Evolutionary conservation across 2,888 invertebrate genomes (phyloP), one percentile per base, ranked within the genome.

Genomic region (Kuschelorhynchus macadamiae): DNA sequence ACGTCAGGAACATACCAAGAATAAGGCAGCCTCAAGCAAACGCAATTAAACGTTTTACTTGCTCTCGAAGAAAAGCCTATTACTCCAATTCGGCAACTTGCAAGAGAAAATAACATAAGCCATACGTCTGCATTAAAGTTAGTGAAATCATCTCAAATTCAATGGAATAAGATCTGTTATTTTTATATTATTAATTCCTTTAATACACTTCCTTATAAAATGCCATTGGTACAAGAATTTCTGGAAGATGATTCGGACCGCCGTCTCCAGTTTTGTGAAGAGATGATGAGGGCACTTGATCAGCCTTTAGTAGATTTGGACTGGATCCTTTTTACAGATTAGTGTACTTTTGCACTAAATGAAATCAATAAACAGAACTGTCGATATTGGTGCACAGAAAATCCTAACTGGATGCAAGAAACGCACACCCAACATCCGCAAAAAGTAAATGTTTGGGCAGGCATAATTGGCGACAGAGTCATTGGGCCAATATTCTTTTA

Each of bases 341-440:
- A 18, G 20, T 20, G 18, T 36, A 46, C 46, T 46, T 46, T 46
- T 46, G 46, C 18, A 46, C 11, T 46, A 18, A 42, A 42, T 42
- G 9, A 42, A 14, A 16, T 42, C 2, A 42, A 42, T 42, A 42
- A 46, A 17, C 20, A 46, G 46, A 46, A 46, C 12, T 46, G 20
- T n/a, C 8, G 20, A 18, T 46, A 46, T 17, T 20, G 46, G 18
- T 46, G 2, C 18, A 46, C 46, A 46, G 46, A 20, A n/a, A n/a
- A n/a, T n/a, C n/a, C n/a, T n/a, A n/a, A n/a, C n/a, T n/a, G n/a
- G n/a, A n/a, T n/a, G n/a, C n/a, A n/a, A n/a, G n/a, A 46, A 46
- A 46, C 20, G 11, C 46, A 17, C 46, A 46, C 4, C 7, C 46
- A 8, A n/a, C 8, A 46, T 46, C 20, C 46, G 20, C 20, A 46